Percentiles rank a stretch among this genome's conserved stretches.
phyloP scores from a whole-genome alignment of 2,888 invertebrate genomes.

The Tricholauxania praeusta region DNA sequence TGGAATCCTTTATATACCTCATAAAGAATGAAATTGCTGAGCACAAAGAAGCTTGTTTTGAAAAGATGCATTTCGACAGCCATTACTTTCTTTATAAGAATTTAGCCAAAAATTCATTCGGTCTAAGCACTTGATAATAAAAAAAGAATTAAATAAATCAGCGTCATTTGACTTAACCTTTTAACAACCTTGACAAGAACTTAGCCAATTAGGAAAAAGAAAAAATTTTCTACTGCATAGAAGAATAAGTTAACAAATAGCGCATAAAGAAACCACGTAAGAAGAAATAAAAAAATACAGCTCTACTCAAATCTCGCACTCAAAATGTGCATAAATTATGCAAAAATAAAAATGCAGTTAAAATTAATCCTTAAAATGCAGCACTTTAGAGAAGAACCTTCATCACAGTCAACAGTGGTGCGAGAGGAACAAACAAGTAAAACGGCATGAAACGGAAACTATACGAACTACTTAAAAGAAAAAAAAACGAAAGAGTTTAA shows the following conservation, averaged over 20 bases:
- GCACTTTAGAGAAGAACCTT: neutral
- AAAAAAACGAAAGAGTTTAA: conserved; percentile 25
- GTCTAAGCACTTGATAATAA: no score
- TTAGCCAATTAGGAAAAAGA: conserved; percentile 2
- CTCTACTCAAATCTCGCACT: conserved; percentile 11
- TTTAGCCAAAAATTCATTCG: no score
- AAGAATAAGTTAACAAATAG: no score
- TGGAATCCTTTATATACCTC: no score
- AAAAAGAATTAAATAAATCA: no score
- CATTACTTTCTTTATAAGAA: no score
- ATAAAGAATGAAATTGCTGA: no score
- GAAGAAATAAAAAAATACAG: neutral
- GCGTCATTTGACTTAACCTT: no score
- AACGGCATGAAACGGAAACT: neutral
- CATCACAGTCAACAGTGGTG: no score
- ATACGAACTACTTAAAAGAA: neutral
- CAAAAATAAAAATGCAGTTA: conserved; percentile 7
- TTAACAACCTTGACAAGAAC: conserved; percentile 18
- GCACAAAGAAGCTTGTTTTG: no score
- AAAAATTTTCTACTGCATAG: neutral
- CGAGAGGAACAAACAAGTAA: neutral
- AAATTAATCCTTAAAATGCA: conserved; percentile 34
- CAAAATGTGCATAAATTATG: conserved; percentile 31
- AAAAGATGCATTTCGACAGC: no score
- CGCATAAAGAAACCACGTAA: no score